Percentiles rank a stretch among this genome's conserved stretches.
Conservation (phyloP, 2,888 invertebrate species). For the Stictocephala bisonia region DNA sequence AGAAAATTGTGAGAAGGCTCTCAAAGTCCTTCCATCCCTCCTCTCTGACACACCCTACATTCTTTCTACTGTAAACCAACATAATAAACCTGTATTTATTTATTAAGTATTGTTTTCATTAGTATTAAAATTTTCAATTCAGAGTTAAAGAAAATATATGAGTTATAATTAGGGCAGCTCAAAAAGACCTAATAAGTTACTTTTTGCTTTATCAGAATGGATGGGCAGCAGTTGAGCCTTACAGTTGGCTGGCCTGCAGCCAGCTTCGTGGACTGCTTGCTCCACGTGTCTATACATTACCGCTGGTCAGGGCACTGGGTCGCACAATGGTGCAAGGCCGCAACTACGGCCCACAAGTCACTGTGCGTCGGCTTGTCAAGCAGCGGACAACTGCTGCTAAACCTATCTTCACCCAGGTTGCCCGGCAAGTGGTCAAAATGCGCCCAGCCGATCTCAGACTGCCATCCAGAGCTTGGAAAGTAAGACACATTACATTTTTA, state of each 20-base stretch:
- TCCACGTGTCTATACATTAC: slow-evolving; percentile 72
- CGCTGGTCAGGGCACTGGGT: slow-evolving; percentile 72
- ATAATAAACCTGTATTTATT: too few species aligned
- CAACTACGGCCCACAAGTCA: slow-evolving; percentile 75
- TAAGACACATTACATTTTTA: too few species aligned
- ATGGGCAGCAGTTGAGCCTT: slow-evolving; percentile 64
- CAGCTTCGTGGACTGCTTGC: slow-evolving; percentile 69
- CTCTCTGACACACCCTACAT: too few species aligned
- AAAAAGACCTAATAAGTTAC: too few species aligned
- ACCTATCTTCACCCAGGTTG: slow-evolving; percentile 73
- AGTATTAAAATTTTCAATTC: too few species aligned
- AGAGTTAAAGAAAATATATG: too few species aligned
- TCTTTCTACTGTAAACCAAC: too few species aligned
- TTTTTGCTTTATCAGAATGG: too few species aligned
- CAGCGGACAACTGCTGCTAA: slow-evolving; percentile 66
- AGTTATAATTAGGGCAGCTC: too few species aligned
- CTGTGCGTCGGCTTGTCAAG: slow-evolving; percentile 71
- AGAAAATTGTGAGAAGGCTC: too few species aligned
- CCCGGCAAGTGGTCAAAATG: slow-evolving; percentile 72
- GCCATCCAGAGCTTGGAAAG: slow-evolving; percentile 75
- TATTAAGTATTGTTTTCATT: too few species aligned
- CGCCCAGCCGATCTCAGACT: slow-evolving; percentile 70
- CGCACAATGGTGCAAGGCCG: slow-evolving; percentile 75
- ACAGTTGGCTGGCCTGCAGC: slow-evolving; percentile 65
- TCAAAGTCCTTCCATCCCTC: too few species aligned